Base-by-base conservation (phyloP, 2,797 vertebrate species). In the Rhinogobio ventralis region DNA sequence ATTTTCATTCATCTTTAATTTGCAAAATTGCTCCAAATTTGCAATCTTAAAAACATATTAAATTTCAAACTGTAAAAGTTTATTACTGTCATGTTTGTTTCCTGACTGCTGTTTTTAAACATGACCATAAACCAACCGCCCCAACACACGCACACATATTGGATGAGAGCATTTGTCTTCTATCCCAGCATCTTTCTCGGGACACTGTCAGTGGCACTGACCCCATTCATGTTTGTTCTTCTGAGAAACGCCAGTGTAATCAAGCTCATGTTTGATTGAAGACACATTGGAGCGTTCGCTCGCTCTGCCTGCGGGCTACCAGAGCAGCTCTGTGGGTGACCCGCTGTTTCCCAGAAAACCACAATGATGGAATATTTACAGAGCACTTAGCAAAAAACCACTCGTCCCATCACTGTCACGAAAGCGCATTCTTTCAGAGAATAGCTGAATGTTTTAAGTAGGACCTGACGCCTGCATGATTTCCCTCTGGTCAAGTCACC, bases 361-460 rank as follows among this genome's bases (percentile, higher is more conserved):
- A 33, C 30, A 78, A 68, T 45, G 14, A n/a, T 10, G 87, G 75
- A 85, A 87, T 87, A 86, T 89, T 89, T 88, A 87, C 81, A 11
- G 53, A 79, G 45, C 13, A 23, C 33, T 86, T 84, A 33, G 78
- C 66, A 7, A 69, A 77, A 82, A 57, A 67, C 64, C 39, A 33
- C 17, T 62, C 9, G 23, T n/a, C 71, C 62, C 53, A 33, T 77
- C 30, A 68, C 20, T 57, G 28, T 39, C 64, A 82, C 28, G 36
- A 20, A 83, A 36, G 19, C n/a, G 3, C 72, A 33, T 79, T 49
- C 15, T 62, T 78, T 78, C 36, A 64, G 39, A 64, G 0, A 2
- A 46, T 76, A 57, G 49, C 49, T 36, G 28, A 33, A 53, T 33
- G 72, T 23, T 53, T 33, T 57, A 42, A 42, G 39, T 62, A 2